Percentiles rank a stretch among this genome's conserved stretches.
Evolutionary conservation across 2,113 vertebrate species (phyloP).

Genomic region (Saimiri boliviensis): DNA sequence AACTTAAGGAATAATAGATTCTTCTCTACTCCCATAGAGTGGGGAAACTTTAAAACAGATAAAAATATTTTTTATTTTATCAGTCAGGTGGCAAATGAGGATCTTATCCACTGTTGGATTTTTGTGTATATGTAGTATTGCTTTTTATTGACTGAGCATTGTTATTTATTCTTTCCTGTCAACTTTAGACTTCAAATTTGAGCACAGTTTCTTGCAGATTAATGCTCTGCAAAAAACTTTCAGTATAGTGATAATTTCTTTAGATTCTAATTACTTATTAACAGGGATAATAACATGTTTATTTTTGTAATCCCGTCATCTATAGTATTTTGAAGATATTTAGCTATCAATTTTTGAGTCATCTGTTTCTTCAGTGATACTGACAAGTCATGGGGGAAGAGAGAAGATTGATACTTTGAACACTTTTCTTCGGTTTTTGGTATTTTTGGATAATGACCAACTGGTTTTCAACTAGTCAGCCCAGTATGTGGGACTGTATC

Average conservation of each 20-base stretch:
- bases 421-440: not conserved
- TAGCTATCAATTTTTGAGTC: not conserved
- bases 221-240: not conserved
- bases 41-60: not conserved
- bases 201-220: not conserved
- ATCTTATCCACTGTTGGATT: not conserved
- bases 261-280: not conserved
- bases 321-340: not conserved
- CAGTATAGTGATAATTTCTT: not conserved
- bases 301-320: not conserved
- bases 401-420: not conserved
- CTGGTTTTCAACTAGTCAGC: not conserved
- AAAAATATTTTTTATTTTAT: not conserved
- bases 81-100: not conserved
- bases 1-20: constrained; percentile 4
- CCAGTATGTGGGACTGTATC: not conserved
- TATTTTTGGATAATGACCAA: not conserved
- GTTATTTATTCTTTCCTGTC: not conserved
- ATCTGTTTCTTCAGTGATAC: not conserved
- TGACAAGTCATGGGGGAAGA: not conserved
- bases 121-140: not conserved
- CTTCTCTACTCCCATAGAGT: not conserved
- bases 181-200: not conserved
- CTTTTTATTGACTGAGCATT: not conserved
- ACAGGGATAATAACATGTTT: not conserved